A percentile compares a stretch with the other conserved stretches of the same genome.
Evolutionary conservation across 1,140 invertebrate species (phyloP).

Genomic region (Penaeus chinensis): DNA sequence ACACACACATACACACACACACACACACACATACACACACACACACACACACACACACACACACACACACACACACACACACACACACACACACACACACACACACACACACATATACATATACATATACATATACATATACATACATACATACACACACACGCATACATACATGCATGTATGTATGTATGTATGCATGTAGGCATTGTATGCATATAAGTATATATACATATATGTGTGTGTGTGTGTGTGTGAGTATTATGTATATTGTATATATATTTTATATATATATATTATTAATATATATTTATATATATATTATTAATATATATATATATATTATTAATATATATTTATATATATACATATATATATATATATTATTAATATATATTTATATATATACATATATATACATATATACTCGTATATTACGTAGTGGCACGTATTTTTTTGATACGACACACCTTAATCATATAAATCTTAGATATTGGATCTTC

Average conservation of each 20-base stretch:
- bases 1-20: background rate
- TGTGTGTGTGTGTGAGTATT: too few relatives aligned
- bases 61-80: background rate
- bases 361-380: too few relatives aligned
- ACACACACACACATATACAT: background rate
- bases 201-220: background rate
- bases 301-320: background rate
- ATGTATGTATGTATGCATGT: background rate
- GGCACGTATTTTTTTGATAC: too few relatives aligned
- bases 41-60: background rate
- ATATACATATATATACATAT: too few relatives aligned
- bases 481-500: too few relatives aligned
- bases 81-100: background rate
- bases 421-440: too few relatives aligned
- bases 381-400: background rate
- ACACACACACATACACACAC: background rate
- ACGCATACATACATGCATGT: too few relatives aligned
- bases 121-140: background rate
- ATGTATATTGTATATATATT: too few relatives aligned
- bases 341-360: background rate
- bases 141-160: background rate
- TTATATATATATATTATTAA: background rate
- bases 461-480: too few relatives aligned
- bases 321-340: too few relatives aligned
- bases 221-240: too few relatives aligned